phyloP scores from a whole-genome alignment of 2,113 vertebrate species.

The Psilopogon haemacephalus region DNA sequence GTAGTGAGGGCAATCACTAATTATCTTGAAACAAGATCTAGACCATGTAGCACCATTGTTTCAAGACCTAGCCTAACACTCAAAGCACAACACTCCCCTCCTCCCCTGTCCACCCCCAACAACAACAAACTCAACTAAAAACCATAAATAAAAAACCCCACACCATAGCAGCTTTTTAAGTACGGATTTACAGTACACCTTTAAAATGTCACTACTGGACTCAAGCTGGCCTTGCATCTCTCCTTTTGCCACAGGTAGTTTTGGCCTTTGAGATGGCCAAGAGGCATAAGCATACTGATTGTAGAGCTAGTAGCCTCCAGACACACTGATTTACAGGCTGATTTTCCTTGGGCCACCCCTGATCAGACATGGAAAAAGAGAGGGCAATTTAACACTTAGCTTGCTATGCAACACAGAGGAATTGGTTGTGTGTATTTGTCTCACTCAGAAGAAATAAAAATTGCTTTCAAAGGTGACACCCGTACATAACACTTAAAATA shows the following conservation, averaged over 20 bases:
- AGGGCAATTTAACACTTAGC: not conserved
- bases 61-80: not conserved
- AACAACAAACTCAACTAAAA: no score
- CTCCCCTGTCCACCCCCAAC: no score
- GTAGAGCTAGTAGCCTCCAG: not conserved
- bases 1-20: not conserved
- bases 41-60: not conserved
- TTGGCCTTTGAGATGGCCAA: not conserved
- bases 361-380: not conserved
- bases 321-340: not conserved
- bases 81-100: not conserved
- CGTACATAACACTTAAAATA: not conserved
- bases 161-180: not conserved
- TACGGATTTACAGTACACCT: not conserved
- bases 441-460: not conserved
- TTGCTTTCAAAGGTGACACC: not conserved
- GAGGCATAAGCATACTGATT: not conserved
- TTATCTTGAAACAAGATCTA: not conserved
- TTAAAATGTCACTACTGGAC: not conserved
- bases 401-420: not conserved
- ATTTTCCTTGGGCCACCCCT: not conserved
- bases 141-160: not conserved
- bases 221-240: slow-evolving; percentile 3
- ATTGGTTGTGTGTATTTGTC: not conserved
- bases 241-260: not conserved